Conservation (phyloP, 37 sponge, comb jelly and placozoan genomes). For the Aplysina aerophoba region DNA sequence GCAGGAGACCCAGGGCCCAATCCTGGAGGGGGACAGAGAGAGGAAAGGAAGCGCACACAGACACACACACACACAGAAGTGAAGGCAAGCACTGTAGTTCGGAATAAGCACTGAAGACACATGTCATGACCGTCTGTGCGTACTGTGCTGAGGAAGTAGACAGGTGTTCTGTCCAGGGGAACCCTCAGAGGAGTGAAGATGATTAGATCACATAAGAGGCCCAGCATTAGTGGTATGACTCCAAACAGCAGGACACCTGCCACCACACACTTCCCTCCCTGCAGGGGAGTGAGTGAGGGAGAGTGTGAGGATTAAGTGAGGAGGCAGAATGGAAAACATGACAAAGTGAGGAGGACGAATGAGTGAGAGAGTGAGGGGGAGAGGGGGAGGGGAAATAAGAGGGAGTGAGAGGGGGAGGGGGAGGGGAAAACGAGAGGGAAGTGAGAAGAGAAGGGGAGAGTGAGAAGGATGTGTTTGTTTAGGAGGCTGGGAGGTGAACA, state of each 20-base stretch:
- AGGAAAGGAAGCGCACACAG: not conserved
- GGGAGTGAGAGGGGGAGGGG: not conserved
- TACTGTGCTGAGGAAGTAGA: constrained; percentile 88
- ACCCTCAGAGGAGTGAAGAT: constrained; percentile 89
- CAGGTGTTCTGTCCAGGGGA: constrained; percentile 83
- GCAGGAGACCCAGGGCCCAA: constrained; percentile 94
- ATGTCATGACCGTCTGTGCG: not conserved
- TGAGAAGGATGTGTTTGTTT: no score
- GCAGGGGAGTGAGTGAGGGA: constrained; percentile 10
- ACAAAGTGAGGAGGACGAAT: not conserved
- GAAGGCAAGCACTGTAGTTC: not conserved
- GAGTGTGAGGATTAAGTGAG: not conserved
- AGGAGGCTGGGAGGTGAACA: no score
- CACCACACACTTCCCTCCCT: constrained; percentile 71
- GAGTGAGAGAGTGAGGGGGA: constrained; percentile 15
- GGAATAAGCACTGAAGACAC: not conserved
- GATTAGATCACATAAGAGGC: constrained; percentile 83
- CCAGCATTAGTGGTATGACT: constrained; percentile 89
- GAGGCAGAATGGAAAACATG: no score
- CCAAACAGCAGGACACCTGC: constrained; percentile 82
- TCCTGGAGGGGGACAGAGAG: constrained; percentile 68
- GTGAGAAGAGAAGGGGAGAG: not conserved
- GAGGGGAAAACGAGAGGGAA: not conserved
- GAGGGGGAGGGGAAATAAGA: not conserved
- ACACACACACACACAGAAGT: not conserved